Evolutionary conservation across 2,797 vertebrate genomes (phyloP).

Genomic region (Dallia pectoralis): DNA sequence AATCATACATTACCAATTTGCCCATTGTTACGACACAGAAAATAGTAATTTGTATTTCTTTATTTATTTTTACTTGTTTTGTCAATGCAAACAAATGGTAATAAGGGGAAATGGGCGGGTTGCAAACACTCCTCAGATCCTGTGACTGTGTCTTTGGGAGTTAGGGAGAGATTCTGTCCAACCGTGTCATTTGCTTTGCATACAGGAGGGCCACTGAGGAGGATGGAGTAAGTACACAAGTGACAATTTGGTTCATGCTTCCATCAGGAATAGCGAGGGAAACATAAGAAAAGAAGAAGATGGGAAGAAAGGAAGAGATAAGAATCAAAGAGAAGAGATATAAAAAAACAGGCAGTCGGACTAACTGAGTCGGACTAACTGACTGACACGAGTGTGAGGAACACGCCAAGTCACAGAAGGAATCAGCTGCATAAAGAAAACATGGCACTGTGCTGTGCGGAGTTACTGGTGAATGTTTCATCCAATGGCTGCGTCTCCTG

Average conservation of each 20-base stretch:
- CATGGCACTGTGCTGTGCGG: neutral
- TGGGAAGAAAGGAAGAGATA: conserved; percentile 25
- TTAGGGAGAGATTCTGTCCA: conserved; percentile 55
- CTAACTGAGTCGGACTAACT: no score
- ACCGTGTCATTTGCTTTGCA: conserved; percentile 76
- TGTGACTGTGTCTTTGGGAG: neutral
- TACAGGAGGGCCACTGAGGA: conserved; percentile 48
- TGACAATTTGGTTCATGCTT: conserved; percentile 4
- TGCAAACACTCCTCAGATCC: no score
- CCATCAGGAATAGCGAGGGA: conserved; percentile 1
- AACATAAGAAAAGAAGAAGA: conserved; percentile 29
- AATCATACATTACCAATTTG: no score
- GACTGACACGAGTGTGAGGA: conserved; percentile 21
- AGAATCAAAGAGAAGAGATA: conserved; percentile 13
- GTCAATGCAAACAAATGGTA: no score
- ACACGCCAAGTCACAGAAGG: neutral
- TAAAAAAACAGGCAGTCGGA: neutral
- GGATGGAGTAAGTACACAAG: conserved; percentile 40
- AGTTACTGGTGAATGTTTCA: neutral
- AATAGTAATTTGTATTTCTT: no score
- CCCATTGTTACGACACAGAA: no score
- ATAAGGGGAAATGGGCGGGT: no score
- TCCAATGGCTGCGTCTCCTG: neutral
- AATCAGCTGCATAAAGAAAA: neutral
- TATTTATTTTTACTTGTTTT: no score